Evolutionary conservation across 2,888 invertebrate genomes (phyloP).

Genomic region (Isotomurus palustris): DNA sequence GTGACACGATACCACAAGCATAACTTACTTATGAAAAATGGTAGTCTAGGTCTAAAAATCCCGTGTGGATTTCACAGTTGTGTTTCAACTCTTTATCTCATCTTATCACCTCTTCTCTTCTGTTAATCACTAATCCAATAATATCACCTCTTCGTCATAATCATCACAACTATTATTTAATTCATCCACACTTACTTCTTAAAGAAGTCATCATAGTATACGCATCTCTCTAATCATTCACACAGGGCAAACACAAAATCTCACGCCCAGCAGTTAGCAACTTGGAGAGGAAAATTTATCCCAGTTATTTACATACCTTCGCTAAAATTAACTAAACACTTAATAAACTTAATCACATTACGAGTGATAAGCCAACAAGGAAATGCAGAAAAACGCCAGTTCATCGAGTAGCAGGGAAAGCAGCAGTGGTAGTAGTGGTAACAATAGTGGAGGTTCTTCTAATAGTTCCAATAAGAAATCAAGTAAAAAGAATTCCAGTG

Average conservation of each 20-base stretch:
- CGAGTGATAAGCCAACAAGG: background rate
- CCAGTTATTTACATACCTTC: background rate
- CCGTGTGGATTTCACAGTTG: slow-evolving; percentile 35
- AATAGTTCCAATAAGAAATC: slow-evolving; percentile 23
- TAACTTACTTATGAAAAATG: too few relatives aligned
- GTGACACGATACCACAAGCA: too few relatives aligned
- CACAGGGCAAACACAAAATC: background rate
- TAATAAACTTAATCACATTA: slow-evolving; percentile 2
- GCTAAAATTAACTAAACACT: background rate
- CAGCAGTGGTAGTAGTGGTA: slow-evolving; percentile 9
- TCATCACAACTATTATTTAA: background rate
- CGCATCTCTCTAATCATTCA: background rate
- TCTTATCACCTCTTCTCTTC: slow-evolving; percentile 39
- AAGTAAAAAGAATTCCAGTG: slow-evolving; percentile 9
- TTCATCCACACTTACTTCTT: background rate
- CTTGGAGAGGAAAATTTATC: background rate
- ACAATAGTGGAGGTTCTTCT: background rate
- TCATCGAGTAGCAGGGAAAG: slow-evolving; percentile 6
- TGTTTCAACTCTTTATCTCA: slow-evolving; percentile 42
- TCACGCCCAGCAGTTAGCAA: slow-evolving; percentile 1
- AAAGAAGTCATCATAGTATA: background rate
- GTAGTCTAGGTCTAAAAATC: too few relatives aligned
- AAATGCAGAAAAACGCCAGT: slow-evolving; percentile 20
- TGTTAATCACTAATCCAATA: slow-evolving; percentile 37
- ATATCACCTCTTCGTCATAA: slow-evolving; percentile 11